A percentile compares a stretch with the other conserved stretches of the same genome.
phyloP scores from a whole-genome alignment of 2,113 vertebrate genomes.

The Entelurus aequoreus region DNA sequence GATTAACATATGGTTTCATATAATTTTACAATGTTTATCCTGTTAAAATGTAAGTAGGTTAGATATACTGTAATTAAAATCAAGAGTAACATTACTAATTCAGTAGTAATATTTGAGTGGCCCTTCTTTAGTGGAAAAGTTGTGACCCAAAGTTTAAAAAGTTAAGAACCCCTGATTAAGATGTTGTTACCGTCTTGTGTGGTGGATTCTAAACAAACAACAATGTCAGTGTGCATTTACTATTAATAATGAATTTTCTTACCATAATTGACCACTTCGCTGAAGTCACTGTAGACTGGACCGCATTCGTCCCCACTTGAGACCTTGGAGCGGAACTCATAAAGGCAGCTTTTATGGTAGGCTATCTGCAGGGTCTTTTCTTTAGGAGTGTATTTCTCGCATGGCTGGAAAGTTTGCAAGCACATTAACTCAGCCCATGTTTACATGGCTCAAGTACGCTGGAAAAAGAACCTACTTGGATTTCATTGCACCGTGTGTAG shows the following conservation, averaged over 20 bases:
- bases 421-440: neutral
- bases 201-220: too few species aligned
- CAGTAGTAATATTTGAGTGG: too few species aligned
- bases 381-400: accelerated
- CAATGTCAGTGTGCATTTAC: neutral
- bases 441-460: neutral
- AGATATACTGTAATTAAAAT: too few species aligned
- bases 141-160: too few species aligned
- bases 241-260: neutral
- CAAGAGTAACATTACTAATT: too few species aligned
- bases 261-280: constrained; percentile 33
- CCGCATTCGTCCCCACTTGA: accelerated
- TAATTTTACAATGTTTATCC: too few species aligned
- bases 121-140: too few species aligned
- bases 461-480: constrained; percentile 14
- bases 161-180: too few species aligned
- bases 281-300: accelerated
- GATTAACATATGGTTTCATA: too few species aligned
- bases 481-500: constrained; percentile 25
- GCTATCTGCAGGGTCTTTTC: accelerated
- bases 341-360: constrained; percentile 50
- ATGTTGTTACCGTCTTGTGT: too few species aligned
- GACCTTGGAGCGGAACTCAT: constrained; percentile 32
- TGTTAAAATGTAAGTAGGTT: too few species aligned
- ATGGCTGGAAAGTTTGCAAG: neutral